Percentiles rank a stretch among this genome's conserved stretches.
Evolutionary conservation across 2,113 vertebrate species (phyloP).

Genomic region (Columba livia): DNA sequence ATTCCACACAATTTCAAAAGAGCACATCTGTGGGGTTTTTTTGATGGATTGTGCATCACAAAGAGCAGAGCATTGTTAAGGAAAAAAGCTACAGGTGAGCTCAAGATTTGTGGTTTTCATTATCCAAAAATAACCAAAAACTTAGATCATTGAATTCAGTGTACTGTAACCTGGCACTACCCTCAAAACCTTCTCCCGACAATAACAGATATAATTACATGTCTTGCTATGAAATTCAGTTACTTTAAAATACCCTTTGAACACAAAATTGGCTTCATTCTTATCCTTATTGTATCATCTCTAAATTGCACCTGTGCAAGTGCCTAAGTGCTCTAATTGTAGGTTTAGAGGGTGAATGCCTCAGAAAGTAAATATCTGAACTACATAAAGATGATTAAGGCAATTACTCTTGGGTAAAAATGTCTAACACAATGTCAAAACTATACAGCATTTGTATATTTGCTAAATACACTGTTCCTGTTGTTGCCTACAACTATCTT

Average conservation of each 20-base stretch:
- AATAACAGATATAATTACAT: neutral
- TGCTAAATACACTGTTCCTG: neutral
- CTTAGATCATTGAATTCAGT: neutral
- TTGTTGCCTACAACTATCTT: neutral
- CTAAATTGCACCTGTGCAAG: neutral
- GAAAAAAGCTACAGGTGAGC: neutral
- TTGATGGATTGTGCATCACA: neutral
- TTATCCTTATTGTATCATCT: neutral
- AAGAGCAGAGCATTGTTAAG: neutral
- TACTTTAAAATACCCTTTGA: neutral
- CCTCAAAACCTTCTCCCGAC: neutral
- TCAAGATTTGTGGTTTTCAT: slow-evolving; percentile 1
- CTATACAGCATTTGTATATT: rapidly evolving
- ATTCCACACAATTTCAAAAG: neutral
- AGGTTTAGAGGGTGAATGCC: neutral
- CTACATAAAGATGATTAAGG: neutral
- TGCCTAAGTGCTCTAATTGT: neutral
- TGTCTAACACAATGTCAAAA: neutral
- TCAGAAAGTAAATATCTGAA: neutral
- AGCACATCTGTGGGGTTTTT: neutral
- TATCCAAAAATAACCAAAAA: slow-evolving; percentile 46
- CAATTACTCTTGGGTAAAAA: neutral
- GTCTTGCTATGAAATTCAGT: neutral
- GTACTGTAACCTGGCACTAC: slow-evolving; percentile 27
- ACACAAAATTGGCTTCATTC: neutral